A percentile compares a stretch with the other conserved stretches of the same genome.
These are phyloP conservation scores for Polietes domitor DNA, from an alignment of 2,888 invertebrate species.

Conservation along the genomic window DNA sequence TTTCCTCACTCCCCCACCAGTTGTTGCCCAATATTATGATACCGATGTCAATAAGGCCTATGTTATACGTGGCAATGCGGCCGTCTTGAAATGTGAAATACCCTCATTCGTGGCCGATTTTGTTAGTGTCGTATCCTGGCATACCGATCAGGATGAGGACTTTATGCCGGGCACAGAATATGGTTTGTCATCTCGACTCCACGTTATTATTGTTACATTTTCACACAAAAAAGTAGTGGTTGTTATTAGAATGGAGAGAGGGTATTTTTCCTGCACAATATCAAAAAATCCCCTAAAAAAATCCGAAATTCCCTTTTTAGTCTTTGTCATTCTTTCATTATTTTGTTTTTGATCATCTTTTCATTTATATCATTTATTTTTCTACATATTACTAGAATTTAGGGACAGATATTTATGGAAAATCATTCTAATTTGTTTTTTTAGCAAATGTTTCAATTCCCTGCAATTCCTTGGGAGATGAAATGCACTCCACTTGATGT, in stretches of 20 bases:
- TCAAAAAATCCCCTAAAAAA: background rate
- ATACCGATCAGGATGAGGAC: constrained; percentile 84
- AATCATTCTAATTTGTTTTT: too few species aligned
- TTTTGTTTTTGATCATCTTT: too few species aligned
- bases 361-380: too few species aligned
- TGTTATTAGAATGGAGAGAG: background rate
- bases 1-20: constrained; percentile 81
- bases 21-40: constrained; percentile 94
- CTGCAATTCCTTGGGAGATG: too few species aligned
- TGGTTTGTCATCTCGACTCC: constrained; percentile 75
- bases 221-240: background rate
- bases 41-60: constrained; percentile 96
- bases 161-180: constrained; percentile 80
- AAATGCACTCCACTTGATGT: too few species aligned
- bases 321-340: background rate
- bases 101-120: constrained; percentile 97
- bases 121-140: constrained; percentile 93
- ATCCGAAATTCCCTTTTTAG: background rate
- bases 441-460: too few species aligned
- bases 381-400: too few species aligned
- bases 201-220: background rate
- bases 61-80: constrained; percentile 93
- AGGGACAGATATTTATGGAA: too few species aligned
- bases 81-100: constrained; percentile 93
- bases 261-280: background rate